Conservation (phyloP, 2,888 invertebrate species). For the Horisme vitalbata region DNA sequence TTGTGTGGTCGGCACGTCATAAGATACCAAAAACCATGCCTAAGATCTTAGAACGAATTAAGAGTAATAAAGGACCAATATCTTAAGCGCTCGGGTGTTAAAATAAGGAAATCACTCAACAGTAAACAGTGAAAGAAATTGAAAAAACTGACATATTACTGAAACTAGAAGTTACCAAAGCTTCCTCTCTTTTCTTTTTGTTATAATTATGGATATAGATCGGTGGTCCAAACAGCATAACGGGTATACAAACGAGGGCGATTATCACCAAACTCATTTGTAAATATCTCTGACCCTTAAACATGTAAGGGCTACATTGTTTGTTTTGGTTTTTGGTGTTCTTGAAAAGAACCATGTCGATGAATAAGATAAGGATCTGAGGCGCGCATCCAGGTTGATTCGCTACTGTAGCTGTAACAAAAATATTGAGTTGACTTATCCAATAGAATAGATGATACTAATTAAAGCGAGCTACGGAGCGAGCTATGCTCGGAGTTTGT, state of each 20-base stretch:
- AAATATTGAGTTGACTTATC: too few species aligned
- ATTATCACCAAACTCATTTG: constrained; percentile 84
- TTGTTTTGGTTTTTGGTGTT: constrained; percentile 40
- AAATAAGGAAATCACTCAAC: too few species aligned
- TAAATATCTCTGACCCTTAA: constrained; percentile 70
- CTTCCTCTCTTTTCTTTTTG: constrained; percentile 35
- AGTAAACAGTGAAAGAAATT: too few species aligned
- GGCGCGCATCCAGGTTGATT: constrained; percentile 84
- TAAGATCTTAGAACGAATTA: too few species aligned
- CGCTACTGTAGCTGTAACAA: constrained; percentile 4
- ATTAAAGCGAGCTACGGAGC: too few species aligned
- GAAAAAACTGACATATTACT: too few species aligned
- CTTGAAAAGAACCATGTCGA: constrained; percentile 87
- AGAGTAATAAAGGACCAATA: too few species aligned
- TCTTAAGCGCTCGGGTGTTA: too few species aligned
- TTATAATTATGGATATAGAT: constrained; percentile 62
- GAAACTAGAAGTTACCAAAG: constrained; percentile 34
- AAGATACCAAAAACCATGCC: too few species aligned
- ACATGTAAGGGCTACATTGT: constrained; percentile 83
- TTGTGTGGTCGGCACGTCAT: too few species aligned
- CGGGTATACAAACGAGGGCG: constrained; percentile 86
- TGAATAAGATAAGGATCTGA: constrained; percentile 88
- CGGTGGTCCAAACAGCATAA: constrained; percentile 90
- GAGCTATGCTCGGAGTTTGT: too few species aligned
- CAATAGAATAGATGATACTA: too few species aligned